phyloP scores from a whole-genome alignment of 2,113 vertebrate genomes.

The Ceyx melanurus region DNA sequence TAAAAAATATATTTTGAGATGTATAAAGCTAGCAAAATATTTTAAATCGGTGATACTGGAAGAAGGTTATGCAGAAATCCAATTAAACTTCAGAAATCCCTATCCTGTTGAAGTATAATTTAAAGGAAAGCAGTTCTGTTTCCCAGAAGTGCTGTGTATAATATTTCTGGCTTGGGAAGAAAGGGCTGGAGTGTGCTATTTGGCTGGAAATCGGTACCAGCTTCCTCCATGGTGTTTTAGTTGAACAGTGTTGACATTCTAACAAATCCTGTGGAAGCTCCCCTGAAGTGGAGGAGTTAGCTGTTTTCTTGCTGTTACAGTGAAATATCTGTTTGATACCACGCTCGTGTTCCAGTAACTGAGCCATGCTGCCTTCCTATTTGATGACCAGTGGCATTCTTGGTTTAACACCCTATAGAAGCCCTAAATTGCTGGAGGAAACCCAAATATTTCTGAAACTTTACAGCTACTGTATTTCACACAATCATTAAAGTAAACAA shows the following conservation, averaged over 20 bases:
- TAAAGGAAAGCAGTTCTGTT: constrained; percentile 82
- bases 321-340: constrained; percentile 72
- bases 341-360: constrained; percentile 53
- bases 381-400: constrained; percentile 76
- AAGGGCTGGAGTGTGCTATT: constrained; percentile 73
- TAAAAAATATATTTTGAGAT: constrained; percentile 64
- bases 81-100: constrained; percentile 80
- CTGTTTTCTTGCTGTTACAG: constrained; percentile 74
- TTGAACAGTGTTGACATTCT: constrained; percentile 83
- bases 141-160: constrained; percentile 80
- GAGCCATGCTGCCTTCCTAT: constrained; percentile 8
- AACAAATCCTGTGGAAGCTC: constrained; percentile 81
- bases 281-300: constrained; percentile 75
- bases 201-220: constrained; percentile 79
- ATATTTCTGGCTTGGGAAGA: constrained; percentile 83
- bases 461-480: constrained; percentile 75
- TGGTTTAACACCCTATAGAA: constrained; percentile 75
- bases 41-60: constrained; percentile 78
- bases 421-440: constrained; percentile 66
- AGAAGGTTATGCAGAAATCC: constrained; percentile 77
- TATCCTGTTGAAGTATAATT: constrained; percentile 81
- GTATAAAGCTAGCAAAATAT: constrained; percentile 74
- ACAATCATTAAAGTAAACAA: constrained; percentile 76
- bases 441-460: constrained; percentile 74
- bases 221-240: constrained; percentile 81